A percentile compares a stretch with the other conserved stretches of the same genome.
These are phyloP conservation scores for Philotrypesis tridentata DNA, from an alignment of 1,140 invertebrate species.

Conservation along the genomic window DNA sequence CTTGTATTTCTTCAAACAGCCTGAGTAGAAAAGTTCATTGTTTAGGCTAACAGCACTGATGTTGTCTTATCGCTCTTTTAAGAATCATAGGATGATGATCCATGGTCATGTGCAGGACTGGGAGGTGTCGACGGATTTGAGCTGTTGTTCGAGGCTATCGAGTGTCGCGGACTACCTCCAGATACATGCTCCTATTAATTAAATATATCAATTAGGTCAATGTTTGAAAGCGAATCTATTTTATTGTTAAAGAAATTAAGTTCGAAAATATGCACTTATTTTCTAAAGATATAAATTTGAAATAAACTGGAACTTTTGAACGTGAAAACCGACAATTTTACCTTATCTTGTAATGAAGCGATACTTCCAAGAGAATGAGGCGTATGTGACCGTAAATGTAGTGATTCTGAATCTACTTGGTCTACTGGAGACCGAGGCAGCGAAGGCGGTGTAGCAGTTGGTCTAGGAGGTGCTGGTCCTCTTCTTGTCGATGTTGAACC, in stretches of 20 bases:
- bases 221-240: no score
- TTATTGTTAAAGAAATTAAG: no score
- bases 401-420: slow-evolving; percentile 71
- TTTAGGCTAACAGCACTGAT: slow-evolving; percentile 16
- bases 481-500: slow-evolving; percentile 69
- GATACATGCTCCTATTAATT: slow-evolving; percentile 70
- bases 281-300: background rate
- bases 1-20: slow-evolving; percentile 7
- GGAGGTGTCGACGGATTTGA: slow-evolving; percentile 86
- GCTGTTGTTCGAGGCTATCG: slow-evolving; percentile 87
- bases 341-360: slow-evolving; percentile 83
- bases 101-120: slow-evolving; percentile 82
- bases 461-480: slow-evolving; percentile 73
- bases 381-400: slow-evolving; percentile 77
- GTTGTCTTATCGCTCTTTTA: slow-evolving; percentile 53
- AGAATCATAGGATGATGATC: slow-evolving; percentile 81
- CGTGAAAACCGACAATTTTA: slow-evolving; percentile 55
- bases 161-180: slow-evolving; percentile 81
- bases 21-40: background rate
- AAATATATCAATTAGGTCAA: slow-evolving; percentile 58
- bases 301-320: slow-evolving; percentile 42
- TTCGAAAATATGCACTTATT: no score
- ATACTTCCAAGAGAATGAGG: slow-evolving; percentile 82
- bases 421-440: slow-evolving; percentile 74
- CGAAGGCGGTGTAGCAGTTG: slow-evolving; percentile 74